Evolutionary conservation across 2,113 vertebrate genomes (phyloP).

Genomic region (Gymnobelideus leadbeateri): DNA sequence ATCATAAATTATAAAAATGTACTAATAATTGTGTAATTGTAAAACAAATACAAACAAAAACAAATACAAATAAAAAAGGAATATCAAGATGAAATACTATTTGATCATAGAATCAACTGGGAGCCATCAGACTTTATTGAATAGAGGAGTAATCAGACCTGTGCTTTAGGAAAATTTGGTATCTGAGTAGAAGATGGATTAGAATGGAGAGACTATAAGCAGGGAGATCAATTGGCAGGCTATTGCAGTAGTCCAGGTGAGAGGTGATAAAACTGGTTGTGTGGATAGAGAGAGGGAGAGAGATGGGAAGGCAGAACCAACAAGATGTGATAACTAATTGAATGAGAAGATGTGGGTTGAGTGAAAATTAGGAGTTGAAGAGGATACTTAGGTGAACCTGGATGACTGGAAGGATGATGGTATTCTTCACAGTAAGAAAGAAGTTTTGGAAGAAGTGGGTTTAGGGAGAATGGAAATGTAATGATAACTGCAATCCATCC

Average conservation of each 20-base stretch:
- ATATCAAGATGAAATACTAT: neutral
- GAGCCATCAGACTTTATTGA: neutral
- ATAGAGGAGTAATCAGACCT: neutral
- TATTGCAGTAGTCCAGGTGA: neutral
- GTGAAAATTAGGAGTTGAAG: neutral
- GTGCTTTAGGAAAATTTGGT: neutral
- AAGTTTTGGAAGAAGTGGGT: neutral
- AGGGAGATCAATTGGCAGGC: neutral
- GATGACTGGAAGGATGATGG: neutral
- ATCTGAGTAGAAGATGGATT: neutral
- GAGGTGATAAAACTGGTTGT: neutral
- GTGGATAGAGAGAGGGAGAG: neutral
- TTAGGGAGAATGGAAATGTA: neutral
- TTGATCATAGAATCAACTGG: neutral
- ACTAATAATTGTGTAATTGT: neutral
- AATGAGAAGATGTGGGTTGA: fast-evolving
- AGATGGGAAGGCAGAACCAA: neutral
- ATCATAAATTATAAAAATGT: neutral
- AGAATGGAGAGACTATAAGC: neutral
- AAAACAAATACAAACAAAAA: neutral
- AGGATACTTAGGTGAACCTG: neutral
- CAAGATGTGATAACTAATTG: neutral
- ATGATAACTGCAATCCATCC: neutral
- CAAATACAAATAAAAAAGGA: neutral
- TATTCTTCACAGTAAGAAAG: neutral